Evolutionary conservation across 2,113 vertebrate species (phyloP).

Genomic region (Tyto alba): DNA sequence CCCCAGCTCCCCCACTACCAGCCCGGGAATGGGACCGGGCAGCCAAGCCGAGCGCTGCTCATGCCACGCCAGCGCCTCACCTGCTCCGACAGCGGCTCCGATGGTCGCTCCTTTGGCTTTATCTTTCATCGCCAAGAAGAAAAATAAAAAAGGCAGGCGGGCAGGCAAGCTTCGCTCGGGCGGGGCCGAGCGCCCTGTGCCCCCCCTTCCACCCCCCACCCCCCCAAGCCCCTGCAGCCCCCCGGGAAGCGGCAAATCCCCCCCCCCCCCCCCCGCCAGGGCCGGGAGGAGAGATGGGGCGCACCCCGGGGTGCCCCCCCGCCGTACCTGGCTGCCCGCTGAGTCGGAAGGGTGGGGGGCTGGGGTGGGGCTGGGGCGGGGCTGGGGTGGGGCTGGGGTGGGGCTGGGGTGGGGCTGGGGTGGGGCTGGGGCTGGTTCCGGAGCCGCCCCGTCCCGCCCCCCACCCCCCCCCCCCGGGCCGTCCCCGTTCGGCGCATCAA

Average conservation of each 20-base stretch:
- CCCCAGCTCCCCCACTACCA: not conserved
- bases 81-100: rapidly evolving
- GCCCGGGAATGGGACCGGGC: rapidly evolving
- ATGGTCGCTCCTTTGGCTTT: rapidly evolving
- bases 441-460: not conserved
- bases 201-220: not conserved
- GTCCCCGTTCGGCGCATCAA: too few relatives aligned
- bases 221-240: rapidly evolving
- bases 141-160: not conserved
- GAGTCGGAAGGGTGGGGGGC: too few relatives aligned
- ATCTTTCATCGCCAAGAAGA: rapidly evolving
- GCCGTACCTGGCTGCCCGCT: too few relatives aligned
- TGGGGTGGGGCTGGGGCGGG: too few relatives aligned
- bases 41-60: rapidly evolving
- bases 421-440: too few relatives aligned
- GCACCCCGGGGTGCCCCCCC: not conserved
- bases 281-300: too few relatives aligned
- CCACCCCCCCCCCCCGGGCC: not conserved
- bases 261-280: too few relatives aligned
- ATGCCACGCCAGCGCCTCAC: not conserved
- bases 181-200: too few relatives aligned
- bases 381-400: too few relatives aligned
- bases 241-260: too few relatives aligned
- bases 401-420: too few relatives aligned
- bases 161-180: too few relatives aligned